Percentiles rank a stretch among this genome's conserved stretches.
These are phyloP conservation scores for Lycia hirtaria DNA, from an alignment of 2,888 invertebrate genomes.

Conservation along the genomic window DNA sequence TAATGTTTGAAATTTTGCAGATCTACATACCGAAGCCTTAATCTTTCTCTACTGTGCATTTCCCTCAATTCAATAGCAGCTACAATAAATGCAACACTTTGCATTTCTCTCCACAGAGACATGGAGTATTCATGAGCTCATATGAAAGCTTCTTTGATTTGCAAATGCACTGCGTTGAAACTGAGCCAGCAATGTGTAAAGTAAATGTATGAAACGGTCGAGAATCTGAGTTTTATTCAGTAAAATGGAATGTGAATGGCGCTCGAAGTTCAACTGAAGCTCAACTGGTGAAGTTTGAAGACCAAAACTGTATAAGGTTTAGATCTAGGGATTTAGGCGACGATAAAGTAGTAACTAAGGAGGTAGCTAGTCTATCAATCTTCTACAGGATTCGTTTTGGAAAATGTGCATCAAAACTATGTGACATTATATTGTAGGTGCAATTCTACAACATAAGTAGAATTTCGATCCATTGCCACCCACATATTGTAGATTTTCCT, in stretches of 20 bases:
- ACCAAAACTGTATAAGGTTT: neutral
- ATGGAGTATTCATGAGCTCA: slow-evolving; percentile 17
- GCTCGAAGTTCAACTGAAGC: neutral
- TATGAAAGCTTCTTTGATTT: slow-evolving; percentile 23
- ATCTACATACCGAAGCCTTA: neutral
- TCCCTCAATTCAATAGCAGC: neutral
- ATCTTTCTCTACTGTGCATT: neutral
- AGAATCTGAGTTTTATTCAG: neutral
- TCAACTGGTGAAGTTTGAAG: neutral
- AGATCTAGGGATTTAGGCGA: too few species aligned
- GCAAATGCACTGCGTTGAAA: slow-evolving; percentile 13
- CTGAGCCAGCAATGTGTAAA: slow-evolving; percentile 5
- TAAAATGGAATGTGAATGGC: neutral
- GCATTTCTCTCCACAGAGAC: neutral
- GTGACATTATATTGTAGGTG: too few species aligned
- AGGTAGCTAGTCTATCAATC: too few species aligned
- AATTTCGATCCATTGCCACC: too few species aligned
- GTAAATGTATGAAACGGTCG: neutral
- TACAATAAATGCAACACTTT: neutral
- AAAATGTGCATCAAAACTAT: too few species aligned
- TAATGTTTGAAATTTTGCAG: too few species aligned
- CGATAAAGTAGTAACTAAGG: too few species aligned
- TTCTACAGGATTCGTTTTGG: too few species aligned
- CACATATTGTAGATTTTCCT: too few species aligned
- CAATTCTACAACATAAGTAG: too few species aligned